Evolutionary conservation across 2,797 vertebrate species (phyloP).

Genomic region (Cyclopterus lumpus): DNA sequence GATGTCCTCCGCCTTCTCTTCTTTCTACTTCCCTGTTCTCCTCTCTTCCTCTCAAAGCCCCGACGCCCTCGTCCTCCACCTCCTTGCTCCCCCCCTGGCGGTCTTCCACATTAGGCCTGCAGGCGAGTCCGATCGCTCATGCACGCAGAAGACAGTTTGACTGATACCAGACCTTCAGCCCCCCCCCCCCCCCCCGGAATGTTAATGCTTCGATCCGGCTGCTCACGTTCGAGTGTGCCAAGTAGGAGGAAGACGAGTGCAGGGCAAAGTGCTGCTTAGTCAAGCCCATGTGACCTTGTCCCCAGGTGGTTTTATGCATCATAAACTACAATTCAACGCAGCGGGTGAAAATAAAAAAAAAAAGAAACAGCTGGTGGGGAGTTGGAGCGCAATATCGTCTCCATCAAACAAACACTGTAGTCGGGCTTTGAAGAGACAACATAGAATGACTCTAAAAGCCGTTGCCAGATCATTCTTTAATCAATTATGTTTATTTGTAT

Average conservation of each 20-base stretch:
- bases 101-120: conserved; percentile 53
- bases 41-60: background rate
- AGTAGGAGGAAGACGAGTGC: conserved; percentile 16
- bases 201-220: conserved; percentile 34
- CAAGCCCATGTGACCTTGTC: conserved; percentile 19
- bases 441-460: too few relatives aligned
- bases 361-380: background rate
- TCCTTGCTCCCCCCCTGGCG: conserved; percentile 37
- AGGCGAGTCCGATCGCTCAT: conserved; percentile 53
- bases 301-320: conserved; percentile 8
- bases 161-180: conserved; percentile 73
- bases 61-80: conserved; percentile 6
- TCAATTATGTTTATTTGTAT: too few relatives aligned
- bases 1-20: background rate
- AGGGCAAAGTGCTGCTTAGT: conserved; percentile 25
- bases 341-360: background rate
- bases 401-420: background rate
- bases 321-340: background rate
- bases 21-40: conserved; percentile 2
- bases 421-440: too few relatives aligned
- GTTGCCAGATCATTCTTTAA: too few relatives aligned
- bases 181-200: conserved; percentile 30
- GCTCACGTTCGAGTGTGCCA: conserved; percentile 21
- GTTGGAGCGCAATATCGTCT: background rate
- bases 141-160: conserved; percentile 71